phyloP scores from a whole-genome alignment of 2,797 vertebrate species.

The Rhodeus uyekii region DNA sequence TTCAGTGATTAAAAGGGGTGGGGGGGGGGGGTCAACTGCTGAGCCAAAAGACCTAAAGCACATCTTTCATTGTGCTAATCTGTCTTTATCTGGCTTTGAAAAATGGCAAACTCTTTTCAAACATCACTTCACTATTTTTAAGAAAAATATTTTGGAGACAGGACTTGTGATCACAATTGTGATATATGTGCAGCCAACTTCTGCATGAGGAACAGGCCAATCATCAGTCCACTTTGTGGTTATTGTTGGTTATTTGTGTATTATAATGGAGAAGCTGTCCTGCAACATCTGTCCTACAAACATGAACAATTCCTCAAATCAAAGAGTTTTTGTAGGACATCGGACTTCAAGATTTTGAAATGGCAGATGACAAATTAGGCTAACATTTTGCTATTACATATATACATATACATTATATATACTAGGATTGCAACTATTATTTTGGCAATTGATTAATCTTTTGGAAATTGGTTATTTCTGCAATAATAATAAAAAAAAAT shows the following conservation, averaged over 20 bases:
- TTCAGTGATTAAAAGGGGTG: constrained; percentile 34
- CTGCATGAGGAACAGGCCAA: background rate
- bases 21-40: background rate
- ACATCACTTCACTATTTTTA: background rate
- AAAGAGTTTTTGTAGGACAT: background rate
- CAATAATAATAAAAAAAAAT: no score
- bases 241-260: background rate
- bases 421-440: background rate
- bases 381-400: no score
- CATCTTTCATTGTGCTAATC: constrained; percentile 10
- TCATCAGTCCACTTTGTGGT: background rate
- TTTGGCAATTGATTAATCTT: background rate
- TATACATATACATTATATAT: no score
- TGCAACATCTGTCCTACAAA: background rate
- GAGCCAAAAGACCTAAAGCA: constrained; percentile 20
- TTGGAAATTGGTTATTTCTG: background rate
- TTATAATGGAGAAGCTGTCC: background rate
- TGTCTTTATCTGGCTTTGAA: background rate
- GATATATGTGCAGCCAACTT: background rate
- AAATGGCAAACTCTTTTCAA: constrained; percentile 11
- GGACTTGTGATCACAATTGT: background rate
- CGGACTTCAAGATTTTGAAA: background rate
- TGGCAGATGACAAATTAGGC: background rate
- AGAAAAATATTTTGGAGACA: background rate
- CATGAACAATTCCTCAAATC: background rate